Conservation (phyloP, 1,140 invertebrate species). For the Hyles euphorbiae region DNA sequence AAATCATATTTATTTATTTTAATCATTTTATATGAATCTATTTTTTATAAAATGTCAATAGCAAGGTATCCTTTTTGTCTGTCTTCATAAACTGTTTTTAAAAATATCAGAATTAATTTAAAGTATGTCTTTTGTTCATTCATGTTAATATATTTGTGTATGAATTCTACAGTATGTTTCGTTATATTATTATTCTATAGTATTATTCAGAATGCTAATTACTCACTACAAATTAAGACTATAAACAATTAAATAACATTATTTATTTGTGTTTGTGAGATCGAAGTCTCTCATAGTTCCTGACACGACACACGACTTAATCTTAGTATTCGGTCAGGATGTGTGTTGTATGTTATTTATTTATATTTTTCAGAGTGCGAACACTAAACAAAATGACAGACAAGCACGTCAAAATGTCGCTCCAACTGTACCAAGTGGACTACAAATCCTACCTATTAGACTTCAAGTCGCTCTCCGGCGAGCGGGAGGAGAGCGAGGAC, state of each 20-base stretch:
- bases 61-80: no score
- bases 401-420: slow-evolving; percentile 96
- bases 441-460: slow-evolving; percentile 97
- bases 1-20: neutral
- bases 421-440: slow-evolving; percentile 99
- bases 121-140: no score
- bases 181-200: no score
- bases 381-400: slow-evolving; percentile 89
- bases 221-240: neutral
- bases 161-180: no score
- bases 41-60: no score
- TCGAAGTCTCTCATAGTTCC: neutral
- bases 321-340: no score
- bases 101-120: no score
- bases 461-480: slow-evolving; percentile 95
- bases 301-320: no score
- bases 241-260: neutral
- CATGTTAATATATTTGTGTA: no score
- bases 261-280: neutral
- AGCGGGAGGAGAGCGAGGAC: slow-evolving; percentile 81
- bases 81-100: no score
- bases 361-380: slow-evolving; percentile 82
- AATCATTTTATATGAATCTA: no score
- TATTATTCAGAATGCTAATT: neutral
- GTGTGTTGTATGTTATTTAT: no score